Conservation (phyloP, 2,113 vertebrate species). For the Ctenomys sociabilis region DNA sequence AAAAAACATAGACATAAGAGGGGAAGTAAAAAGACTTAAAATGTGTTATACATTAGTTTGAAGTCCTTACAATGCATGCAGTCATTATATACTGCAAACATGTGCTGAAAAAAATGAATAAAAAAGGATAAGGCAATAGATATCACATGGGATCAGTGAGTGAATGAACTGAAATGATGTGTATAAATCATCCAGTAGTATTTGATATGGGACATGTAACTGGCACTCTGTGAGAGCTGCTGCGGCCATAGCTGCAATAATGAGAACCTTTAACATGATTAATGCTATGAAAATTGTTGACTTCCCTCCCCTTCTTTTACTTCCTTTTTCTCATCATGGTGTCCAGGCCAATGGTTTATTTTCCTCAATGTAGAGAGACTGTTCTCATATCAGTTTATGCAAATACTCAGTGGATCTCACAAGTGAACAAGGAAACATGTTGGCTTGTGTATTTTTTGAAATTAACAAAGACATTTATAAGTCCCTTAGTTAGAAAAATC, state of each 20-base stretch:
- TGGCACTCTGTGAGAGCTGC: not conserved
- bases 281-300: not conserved
- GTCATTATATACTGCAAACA: not conserved
- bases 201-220: too few relatives aligned
- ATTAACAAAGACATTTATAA: constrained; percentile 21
- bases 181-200: not conserved
- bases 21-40: not conserved
- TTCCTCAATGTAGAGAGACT: not conserved
- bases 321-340: not conserved
- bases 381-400: not conserved
- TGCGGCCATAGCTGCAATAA: too few relatives aligned
- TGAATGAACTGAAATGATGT: not conserved
- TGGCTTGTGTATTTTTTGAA: not conserved
- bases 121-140: not conserved
- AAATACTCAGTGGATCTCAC: not conserved
- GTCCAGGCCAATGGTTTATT: not conserved
- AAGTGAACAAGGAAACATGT: not conserved
- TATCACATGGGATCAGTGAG: not conserved
- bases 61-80: not conserved
- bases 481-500: not conserved
- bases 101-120: not conserved
- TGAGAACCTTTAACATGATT: not conserved
- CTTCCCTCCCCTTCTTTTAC: not conserved
- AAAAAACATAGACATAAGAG: not conserved
- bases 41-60: not conserved